phyloP scores from a whole-genome alignment of 2,113 vertebrate species.

The Galeopterus variegatus region DNA sequence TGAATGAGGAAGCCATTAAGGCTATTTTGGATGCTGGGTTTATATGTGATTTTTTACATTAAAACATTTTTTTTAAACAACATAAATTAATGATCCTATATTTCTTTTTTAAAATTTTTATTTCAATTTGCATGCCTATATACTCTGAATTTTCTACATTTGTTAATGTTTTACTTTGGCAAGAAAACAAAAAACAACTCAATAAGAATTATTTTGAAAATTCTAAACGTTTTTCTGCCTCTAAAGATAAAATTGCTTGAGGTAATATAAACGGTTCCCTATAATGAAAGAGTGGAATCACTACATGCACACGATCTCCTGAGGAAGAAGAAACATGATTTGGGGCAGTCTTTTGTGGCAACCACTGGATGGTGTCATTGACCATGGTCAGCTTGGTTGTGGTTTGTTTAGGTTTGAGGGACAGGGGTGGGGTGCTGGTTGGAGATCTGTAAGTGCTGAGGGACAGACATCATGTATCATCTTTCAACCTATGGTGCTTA shows the following conservation, averaged over 20 bases:
- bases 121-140: background rate
- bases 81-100: background rate
- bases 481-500: background rate
- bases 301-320: background rate
- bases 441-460: background rate
- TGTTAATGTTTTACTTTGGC: background rate
- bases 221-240: background rate
- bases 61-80: background rate
- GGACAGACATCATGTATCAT: background rate
- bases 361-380: constrained; percentile 43
- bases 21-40: background rate
- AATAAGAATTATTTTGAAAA: constrained; percentile 24
- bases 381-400: constrained; percentile 50
- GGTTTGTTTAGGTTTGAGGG: background rate
- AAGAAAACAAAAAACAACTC: background rate
- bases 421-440: background rate
- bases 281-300: background rate
- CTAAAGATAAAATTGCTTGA: background rate
- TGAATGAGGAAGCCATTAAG: background rate
- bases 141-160: background rate
- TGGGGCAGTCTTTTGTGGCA: background rate
- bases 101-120: background rate
- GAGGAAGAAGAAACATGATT: background rate
- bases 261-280: background rate
- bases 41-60: background rate